These are phyloP conservation scores for Pomatorhinus ruficollis DNA, from an alignment of 2,113 vertebrate genomes.

Conservation along the genomic window DNA sequence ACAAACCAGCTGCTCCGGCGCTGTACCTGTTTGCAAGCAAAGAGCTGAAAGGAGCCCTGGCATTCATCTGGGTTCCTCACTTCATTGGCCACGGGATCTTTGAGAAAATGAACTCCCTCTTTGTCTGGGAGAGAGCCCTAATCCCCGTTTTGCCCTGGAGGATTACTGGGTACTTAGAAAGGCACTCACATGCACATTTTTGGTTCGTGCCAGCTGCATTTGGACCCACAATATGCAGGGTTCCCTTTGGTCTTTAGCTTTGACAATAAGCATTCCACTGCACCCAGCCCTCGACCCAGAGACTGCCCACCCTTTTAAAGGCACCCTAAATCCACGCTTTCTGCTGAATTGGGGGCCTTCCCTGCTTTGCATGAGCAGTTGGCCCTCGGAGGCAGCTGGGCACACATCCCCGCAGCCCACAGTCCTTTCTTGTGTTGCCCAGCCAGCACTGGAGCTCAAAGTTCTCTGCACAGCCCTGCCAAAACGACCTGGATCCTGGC, in stretches of 20 bases:
- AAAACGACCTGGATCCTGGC: background rate
- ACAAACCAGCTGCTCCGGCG: background rate
- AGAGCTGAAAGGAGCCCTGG: background rate
- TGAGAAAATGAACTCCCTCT: slow-evolving; percentile 67
- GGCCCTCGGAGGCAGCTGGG: background rate
- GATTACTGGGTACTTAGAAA: slow-evolving; percentile 77
- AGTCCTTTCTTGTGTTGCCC: background rate
- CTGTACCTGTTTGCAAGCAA: slow-evolving; percentile 41
- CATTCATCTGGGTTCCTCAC: slow-evolving; percentile 52
- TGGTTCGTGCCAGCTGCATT: slow-evolving; percentile 62
- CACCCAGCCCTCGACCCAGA: background rate
- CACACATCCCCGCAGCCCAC: background rate
- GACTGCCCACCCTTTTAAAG: slow-evolving; percentile 35
- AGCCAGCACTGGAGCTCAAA: fast-evolving
- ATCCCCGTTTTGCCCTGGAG: slow-evolving; percentile 73
- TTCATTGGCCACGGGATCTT: slow-evolving; percentile 59
- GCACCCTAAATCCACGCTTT: background rate
- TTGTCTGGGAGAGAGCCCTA: slow-evolving; percentile 68
- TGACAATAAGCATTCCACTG: slow-evolving; percentile 56
- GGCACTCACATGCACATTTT: slow-evolving; percentile 74
- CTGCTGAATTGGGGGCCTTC: background rate
- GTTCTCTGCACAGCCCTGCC: background rate
- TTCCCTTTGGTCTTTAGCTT: slow-evolving; percentile 55
- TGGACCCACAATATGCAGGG: slow-evolving; percentile 36
- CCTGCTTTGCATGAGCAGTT: background rate